phyloP scores from a whole-genome alignment of 1,140 invertebrate species.

The Planococcus citri region DNA sequence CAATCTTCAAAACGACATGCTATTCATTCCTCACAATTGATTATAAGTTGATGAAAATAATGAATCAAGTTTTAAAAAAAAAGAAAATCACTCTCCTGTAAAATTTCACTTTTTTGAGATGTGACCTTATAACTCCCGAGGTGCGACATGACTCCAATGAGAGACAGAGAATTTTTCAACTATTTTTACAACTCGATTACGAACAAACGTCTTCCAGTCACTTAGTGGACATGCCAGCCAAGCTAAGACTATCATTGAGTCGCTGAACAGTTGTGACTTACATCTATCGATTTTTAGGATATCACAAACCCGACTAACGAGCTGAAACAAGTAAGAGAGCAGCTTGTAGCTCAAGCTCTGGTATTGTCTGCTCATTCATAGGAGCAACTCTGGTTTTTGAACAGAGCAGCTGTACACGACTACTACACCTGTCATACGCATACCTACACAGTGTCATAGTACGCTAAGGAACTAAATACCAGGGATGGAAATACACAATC shows the following conservation, averaged over 20 bases:
- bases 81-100: no score
- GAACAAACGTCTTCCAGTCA: slow-evolving; percentile 1
- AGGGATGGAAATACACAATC: no score
- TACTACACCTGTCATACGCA: slow-evolving; percentile 21
- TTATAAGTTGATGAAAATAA: no score
- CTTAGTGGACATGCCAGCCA: neutral
- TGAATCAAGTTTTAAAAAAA: no score
- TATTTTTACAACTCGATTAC: neutral
- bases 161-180: neutral
- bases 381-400: slow-evolving; percentile 32
- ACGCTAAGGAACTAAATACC: no score
- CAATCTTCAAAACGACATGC: no score
- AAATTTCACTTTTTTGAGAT: no score
- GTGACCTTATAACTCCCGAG: no score
- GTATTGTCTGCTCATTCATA: slow-evolving; percentile 28
- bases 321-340: slow-evolving; percentile 29
- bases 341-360: slow-evolving; percentile 33
- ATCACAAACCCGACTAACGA: no score
- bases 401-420: slow-evolving; percentile 24
- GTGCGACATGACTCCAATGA: slow-evolving; percentile 33
- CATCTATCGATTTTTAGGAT: no score
- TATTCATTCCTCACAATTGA: no score
- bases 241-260: neutral
- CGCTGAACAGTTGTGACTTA: neutral
- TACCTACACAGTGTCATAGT: no score